phyloP scores from a whole-genome alignment of 92 coral and sea anemone genomes.

The Chrysogorgia sp. region DNA sequence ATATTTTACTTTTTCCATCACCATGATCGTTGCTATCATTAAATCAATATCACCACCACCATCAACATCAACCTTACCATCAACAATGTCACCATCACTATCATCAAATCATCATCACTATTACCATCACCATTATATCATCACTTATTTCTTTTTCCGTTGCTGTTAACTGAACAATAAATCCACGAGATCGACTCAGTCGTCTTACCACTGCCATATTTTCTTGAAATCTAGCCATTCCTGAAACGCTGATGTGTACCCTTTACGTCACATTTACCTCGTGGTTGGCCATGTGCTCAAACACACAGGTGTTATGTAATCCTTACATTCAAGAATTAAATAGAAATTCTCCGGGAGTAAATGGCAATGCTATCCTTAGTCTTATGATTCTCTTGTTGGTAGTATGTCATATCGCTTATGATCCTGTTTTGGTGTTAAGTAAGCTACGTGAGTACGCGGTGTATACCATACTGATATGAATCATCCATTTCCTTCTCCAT shows the following conservation, averaged over 20 bases:
- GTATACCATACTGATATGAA: no score
- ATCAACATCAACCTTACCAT: no score
- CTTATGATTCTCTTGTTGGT: neutral
- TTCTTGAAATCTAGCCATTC: neutral
- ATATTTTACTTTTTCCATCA: no score
- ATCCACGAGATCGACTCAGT: no score
- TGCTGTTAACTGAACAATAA: no score
- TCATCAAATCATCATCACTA: no score
- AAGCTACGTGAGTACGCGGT: neutral
- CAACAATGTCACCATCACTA: no score
- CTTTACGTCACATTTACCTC: neutral
- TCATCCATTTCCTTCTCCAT: neutral
- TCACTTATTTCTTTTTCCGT: no score
- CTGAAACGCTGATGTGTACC: neutral
- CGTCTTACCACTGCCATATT: neutral
- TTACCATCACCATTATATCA: no score
- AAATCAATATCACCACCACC: no score
- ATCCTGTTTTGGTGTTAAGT: neutral
- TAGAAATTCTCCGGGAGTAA: neutral
- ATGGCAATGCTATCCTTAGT: neutral
- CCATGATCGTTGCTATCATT: no score
- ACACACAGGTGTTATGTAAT: neutral
- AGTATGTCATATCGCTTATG: neutral
- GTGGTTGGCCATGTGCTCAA: slow-evolving; percentile 4
- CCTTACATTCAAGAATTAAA: neutral